phyloP scores from a whole-genome alignment of 2,888 invertebrate species.

The Pseudeuparius sepicola region DNA sequence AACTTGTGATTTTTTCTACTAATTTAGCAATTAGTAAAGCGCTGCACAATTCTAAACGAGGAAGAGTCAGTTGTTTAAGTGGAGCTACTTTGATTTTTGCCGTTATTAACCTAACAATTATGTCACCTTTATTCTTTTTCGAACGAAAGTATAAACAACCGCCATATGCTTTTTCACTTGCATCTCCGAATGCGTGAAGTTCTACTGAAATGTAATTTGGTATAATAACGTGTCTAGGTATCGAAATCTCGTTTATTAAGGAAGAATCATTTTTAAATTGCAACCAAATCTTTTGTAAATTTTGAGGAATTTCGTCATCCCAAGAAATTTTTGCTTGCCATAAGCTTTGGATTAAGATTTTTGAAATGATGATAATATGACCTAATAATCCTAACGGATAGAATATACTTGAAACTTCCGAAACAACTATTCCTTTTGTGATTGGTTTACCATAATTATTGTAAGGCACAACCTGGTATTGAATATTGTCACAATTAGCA shows the following conservation, averaged over 20 bases:
- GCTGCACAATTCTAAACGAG: conserved; percentile 9
- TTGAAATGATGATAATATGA: too few relatives aligned
- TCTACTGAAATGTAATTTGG: conserved; percentile 12
- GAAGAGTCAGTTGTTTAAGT: conserved; percentile 7
- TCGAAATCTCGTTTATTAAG: conserved; percentile 8
- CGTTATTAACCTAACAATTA: too few relatives aligned
- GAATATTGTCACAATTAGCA: conserved; percentile 1
- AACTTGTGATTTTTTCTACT: neutral
- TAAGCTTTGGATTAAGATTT: conserved; percentile 12
- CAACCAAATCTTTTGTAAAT: conserved; percentile 9
- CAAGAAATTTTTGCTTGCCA: conserved; percentile 20
- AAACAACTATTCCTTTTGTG: too few relatives aligned
- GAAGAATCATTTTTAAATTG: conserved; percentile 3
- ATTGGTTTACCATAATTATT: neutral
- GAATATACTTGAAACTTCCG: too few relatives aligned
- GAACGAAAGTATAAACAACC: conserved; percentile 18
- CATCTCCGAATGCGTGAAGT: conserved; percentile 19
- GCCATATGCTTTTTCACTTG: conserved; percentile 18
- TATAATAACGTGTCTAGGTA: conserved; percentile 9
- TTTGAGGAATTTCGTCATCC: conserved; percentile 19
- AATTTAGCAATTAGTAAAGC: conserved; percentile 8
- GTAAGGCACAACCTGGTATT: conserved; percentile 3
- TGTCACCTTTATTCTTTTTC: conserved; percentile 8
- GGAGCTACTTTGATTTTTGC: too few relatives aligned
- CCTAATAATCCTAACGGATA: conserved; percentile 24